These are phyloP conservation scores for Argya squamiceps DNA, from an alignment of 2,797 vertebrate species.

Conservation along the genomic window DNA sequence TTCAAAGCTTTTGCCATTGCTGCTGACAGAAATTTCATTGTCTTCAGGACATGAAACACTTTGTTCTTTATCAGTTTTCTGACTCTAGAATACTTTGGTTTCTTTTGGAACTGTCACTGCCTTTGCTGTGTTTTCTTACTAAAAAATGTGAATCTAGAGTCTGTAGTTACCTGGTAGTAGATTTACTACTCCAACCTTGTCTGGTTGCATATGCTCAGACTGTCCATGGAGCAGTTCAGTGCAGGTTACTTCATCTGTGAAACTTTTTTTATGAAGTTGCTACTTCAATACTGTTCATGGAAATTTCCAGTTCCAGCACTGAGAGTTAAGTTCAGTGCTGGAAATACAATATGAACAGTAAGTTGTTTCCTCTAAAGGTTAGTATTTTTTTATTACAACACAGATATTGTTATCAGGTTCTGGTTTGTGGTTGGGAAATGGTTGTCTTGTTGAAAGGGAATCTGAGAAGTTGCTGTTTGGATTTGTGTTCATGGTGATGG, in stretches of 20 bases:
- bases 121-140: not conserved
- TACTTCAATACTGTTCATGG: not conserved
- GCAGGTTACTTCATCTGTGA: not conserved
- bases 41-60: not conserved
- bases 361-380: not conserved
- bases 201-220: not conserved
- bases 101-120: not conserved
- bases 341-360: not conserved
- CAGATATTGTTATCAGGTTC: not conserved
- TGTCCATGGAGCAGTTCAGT: not conserved
- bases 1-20: not conserved
- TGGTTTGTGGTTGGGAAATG: not conserved
- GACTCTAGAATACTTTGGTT: not conserved
- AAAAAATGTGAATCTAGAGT: not conserved
- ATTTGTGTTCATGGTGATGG: not conserved
- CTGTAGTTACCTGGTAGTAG: not conserved
- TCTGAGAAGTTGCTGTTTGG: not conserved
- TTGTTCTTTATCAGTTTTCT: not conserved
- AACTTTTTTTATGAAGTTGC: not conserved
- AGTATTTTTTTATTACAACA: not conserved
- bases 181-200: not conserved
- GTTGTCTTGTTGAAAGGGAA: not conserved
- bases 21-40: not conserved
- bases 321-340: not conserved
- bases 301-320: not conserved